Evolutionary conservation across 2,797 vertebrate genomes (phyloP).

Genomic region (Oryzias sinensis): DNA sequence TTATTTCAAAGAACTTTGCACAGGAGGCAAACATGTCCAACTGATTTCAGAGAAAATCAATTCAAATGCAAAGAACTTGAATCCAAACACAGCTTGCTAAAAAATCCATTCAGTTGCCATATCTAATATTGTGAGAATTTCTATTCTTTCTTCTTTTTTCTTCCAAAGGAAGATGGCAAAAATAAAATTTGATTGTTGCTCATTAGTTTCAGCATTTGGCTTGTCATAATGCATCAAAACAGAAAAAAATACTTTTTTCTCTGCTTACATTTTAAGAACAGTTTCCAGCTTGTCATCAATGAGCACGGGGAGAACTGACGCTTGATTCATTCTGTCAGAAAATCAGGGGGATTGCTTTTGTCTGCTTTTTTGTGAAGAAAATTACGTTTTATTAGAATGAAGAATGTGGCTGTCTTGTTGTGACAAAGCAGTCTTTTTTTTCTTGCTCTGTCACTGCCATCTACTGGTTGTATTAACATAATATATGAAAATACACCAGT

Average conservation of each 20-base stretch:
- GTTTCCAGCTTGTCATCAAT: no score
- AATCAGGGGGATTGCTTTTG: conserved; percentile 2
- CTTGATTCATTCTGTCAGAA: no score
- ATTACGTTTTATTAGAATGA: conserved; percentile 9
- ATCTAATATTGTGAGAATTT: conserved; percentile 16
- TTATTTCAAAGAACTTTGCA: no score
- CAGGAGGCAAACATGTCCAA: no score
- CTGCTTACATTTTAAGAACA: no score
- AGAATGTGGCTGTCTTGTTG: conserved; percentile 1
- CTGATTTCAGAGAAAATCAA: no score
- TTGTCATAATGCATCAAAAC: no score
- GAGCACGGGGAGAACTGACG: no score
- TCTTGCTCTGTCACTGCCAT: conserved; percentile 69
- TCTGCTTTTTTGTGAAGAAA: background rate
- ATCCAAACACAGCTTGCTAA: conserved; percentile 3
- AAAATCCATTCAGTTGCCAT: conserved; percentile 29
- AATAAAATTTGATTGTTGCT: no score
- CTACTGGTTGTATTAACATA: conserved; percentile 62
- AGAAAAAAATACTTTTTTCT: no score
- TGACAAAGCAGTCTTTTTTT: conserved; percentile 23
- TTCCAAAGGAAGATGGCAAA: no score
- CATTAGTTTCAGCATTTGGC: no score
- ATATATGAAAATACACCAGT: conserved; percentile 1
- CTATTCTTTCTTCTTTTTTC: conserved; percentile 1
- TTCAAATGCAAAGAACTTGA: background rate